These are phyloP conservation scores for Catharus bicknelli DNA, from an alignment of 2,113 vertebrate species.

Conservation along the genomic window DNA sequence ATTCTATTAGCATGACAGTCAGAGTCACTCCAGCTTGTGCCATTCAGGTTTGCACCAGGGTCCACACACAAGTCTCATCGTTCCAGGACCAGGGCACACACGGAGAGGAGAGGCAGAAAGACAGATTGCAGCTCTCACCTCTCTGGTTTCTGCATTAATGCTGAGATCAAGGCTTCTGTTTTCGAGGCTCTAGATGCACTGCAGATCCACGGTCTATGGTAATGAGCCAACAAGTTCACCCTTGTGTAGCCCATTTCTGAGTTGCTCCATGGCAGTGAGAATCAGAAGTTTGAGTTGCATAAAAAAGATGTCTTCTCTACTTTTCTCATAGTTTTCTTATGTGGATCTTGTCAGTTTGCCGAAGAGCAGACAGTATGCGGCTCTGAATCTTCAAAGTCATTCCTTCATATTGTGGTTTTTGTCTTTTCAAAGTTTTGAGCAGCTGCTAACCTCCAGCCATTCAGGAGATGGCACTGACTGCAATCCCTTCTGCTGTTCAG, in stretches of 20 bases:
- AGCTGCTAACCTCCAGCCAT: background rate
- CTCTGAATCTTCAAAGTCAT: background rate
- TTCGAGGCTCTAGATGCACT: background rate
- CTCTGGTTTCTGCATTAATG: background rate
- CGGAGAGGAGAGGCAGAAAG: background rate
- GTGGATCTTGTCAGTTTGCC: background rate
- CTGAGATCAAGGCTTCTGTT: background rate
- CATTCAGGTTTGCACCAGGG: accelerated
- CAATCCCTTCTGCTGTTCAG: background rate
- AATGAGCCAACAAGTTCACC: slow-evolving; percentile 6
- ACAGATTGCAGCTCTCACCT: background rate
- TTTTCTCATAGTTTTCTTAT: background rate
- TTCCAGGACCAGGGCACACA: background rate
- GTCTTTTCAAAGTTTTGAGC: background rate
- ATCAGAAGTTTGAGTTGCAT: background rate
- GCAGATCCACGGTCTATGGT: background rate
- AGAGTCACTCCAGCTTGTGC: background rate
- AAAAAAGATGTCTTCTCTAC: background rate
- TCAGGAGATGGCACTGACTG: background rate
- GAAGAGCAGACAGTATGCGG: background rate
- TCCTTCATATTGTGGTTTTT: background rate
- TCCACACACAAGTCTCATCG: background rate
- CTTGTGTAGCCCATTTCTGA: background rate
- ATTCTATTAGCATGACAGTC: background rate
- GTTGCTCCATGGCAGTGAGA: background rate